A percentile compares a stretch with the other conserved stretches of the same genome.
These are phyloP conservation scores for Istiophorus platypterus DNA, from an alignment of 2,113 vertebrate species.

Conservation along the genomic window DNA sequence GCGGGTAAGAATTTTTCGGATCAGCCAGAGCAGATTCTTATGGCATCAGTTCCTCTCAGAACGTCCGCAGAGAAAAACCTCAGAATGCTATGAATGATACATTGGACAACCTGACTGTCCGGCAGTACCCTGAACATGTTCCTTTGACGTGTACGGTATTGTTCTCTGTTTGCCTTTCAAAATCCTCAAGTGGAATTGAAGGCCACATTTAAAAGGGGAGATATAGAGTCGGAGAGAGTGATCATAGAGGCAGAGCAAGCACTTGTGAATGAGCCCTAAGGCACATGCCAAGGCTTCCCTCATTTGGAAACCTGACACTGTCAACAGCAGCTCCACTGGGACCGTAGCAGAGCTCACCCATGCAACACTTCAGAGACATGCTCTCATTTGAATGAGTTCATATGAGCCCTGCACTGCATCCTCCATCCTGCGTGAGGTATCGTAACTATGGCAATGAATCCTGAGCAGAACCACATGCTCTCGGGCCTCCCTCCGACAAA, in stretches of 20 bases:
- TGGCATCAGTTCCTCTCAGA: constrained; percentile 29
- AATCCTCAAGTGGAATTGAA: constrained; percentile 72
- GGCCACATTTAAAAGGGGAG: constrained; percentile 66
- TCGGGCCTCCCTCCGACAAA: constrained; percentile 69
- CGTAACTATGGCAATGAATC: constrained; percentile 63
- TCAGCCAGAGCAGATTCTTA: constrained; percentile 6
- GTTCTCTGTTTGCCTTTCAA: constrained; percentile 75
- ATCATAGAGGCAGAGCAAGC: constrained; percentile 81
- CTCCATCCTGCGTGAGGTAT: constrained; percentile 47
- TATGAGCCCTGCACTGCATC: constrained; percentile 42
- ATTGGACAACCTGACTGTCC: constrained; percentile 25
- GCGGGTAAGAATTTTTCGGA: constrained; percentile 10
- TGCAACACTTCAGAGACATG: constrained; percentile 75
- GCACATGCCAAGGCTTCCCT: constrained; percentile 80
- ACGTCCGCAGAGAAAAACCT: constrained; percentile 24
- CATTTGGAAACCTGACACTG: constrained; percentile 79
- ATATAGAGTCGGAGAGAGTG: constrained; percentile 68
- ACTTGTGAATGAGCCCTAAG: constrained; percentile 81
- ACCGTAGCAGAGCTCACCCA: constrained; percentile 75
- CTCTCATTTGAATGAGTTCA: constrained; percentile 71
- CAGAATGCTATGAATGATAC: constrained; percentile 31
- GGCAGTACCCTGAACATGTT: background rate
- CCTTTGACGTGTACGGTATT: constrained; percentile 21
- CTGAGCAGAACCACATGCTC: constrained; percentile 56
- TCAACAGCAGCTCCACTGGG: constrained; percentile 72